Conservation (phyloP, 2,888 invertebrate genomes). For the Invenusta paracnida region DNA sequence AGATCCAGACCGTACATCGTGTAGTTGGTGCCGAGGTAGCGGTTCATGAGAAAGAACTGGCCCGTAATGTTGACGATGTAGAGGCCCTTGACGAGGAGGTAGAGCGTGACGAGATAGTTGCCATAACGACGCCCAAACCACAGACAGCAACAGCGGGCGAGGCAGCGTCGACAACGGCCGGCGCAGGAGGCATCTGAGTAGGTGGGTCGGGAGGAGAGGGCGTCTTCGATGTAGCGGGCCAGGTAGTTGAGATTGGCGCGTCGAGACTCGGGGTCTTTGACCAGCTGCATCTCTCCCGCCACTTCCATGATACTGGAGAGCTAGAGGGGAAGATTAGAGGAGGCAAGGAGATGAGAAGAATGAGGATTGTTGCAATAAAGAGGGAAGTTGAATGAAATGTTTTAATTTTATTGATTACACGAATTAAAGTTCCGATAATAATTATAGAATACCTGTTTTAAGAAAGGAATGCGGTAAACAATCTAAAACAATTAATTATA, state of each 20-base stretch:
- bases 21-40: slow-evolving; percentile 55
- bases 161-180: slow-evolving; percentile 43
- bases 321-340: too few relatives aligned
- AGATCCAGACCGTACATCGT: slow-evolving; percentile 56
- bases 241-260: slow-evolving; percentile 60
- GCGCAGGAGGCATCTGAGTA: slow-evolving; percentile 57
- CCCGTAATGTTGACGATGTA: slow-evolving; percentile 52
- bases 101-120: slow-evolving; percentile 52
- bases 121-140: slow-evolving; percentile 54
- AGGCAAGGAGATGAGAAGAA: too few relatives aligned
- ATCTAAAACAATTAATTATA: too few relatives aligned
- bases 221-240: slow-evolving; percentile 61
- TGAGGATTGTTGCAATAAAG: too few relatives aligned
- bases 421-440: too few relatives aligned
- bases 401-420: too few relatives aligned
- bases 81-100: slow-evolving; percentile 49
- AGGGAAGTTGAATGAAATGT: too few relatives aligned
- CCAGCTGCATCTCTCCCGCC: slow-evolving; percentile 61
- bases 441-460: too few relatives aligned
- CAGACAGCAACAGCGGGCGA: slow-evolving; percentile 46
- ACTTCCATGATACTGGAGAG: slow-evolving; percentile 60
- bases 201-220: slow-evolving; percentile 51
- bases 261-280: slow-evolving; percentile 57
- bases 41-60: slow-evolving; percentile 57
- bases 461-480: too few relatives aligned